Conservation (phyloP, 2,113 vertebrate genomes). For the Sapayoa aenigma region DNA sequence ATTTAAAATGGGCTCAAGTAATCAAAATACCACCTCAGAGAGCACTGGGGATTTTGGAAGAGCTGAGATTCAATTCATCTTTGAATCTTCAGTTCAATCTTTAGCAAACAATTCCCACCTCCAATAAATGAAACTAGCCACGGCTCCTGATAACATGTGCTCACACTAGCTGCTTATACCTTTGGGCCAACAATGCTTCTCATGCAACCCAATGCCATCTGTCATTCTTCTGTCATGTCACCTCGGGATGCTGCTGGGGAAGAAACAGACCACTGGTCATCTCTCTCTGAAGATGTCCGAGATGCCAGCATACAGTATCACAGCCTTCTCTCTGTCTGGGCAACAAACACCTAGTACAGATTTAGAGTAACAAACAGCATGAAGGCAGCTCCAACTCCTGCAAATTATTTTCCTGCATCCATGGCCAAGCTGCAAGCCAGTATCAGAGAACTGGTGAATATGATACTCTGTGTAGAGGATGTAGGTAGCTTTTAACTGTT, state of each 20-base stretch:
- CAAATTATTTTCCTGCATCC: not conserved
- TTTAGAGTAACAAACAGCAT: not conserved
- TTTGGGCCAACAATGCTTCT: not conserved
- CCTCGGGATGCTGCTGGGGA: not conserved
- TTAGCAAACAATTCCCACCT: not conserved
- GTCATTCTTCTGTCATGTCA: not conserved
- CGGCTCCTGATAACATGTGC: rapidly evolving
- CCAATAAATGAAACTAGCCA: not conserved
- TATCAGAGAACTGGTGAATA: not conserved
- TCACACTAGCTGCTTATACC: not conserved
- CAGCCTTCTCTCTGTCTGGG: not conserved
- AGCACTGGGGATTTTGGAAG: not conserved
- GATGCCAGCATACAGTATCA: not conserved
- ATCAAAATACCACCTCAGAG: not conserved
- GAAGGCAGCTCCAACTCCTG: not conserved
- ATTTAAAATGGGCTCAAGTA: constrained; percentile 33
- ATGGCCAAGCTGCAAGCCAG: not conserved
- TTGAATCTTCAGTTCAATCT: not conserved
- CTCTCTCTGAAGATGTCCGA: not conserved
- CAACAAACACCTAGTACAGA: not conserved
- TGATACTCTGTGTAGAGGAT: not conserved
- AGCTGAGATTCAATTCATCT: not conserved
- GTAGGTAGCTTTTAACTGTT: not conserved
- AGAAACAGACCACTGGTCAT: not conserved
- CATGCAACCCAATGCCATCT: not conserved